phyloP scores from a whole-genome alignment of 2,113 vertebrate species.

The Melierax canorus region DNA sequence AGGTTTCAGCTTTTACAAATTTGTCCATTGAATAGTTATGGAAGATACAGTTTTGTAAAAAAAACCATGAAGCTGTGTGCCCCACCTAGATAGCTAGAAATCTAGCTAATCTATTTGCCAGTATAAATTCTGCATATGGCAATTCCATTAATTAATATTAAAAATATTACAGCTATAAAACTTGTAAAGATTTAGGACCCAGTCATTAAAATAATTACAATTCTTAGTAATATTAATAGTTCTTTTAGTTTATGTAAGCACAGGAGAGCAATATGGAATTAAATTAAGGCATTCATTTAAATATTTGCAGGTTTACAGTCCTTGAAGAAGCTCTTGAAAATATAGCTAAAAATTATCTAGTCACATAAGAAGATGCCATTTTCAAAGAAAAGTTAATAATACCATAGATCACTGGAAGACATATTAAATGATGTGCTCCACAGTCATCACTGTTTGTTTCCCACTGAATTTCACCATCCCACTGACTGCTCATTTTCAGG shows the following conservation, averaged over 20 bases:
- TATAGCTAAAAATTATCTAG: background rate
- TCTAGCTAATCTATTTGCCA: background rate
- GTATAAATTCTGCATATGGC: background rate
- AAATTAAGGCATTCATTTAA: background rate
- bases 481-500: slow-evolving; percentile 20
- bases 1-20: background rate
- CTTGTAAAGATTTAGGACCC: background rate
- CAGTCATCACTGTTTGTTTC: background rate
- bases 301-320: background rate
- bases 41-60: background rate
- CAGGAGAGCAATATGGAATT: background rate
- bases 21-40: background rate
- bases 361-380: background rate
- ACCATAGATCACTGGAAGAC: background rate
- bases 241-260: background rate
- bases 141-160: background rate
- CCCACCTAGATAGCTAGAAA: background rate
- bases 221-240: background rate
- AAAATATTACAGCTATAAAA: background rate
- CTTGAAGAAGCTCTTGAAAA: background rate
- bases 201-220: background rate
- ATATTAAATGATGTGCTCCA: background rate
- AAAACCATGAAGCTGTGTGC: background rate
- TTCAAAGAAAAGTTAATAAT: background rate
- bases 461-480: background rate